Percentiles rank a stretch among this genome's conserved stretches.
phyloP scores from a whole-genome alignment of 2,888 invertebrate genomes.

The Tetheella fluctuosa region DNA sequence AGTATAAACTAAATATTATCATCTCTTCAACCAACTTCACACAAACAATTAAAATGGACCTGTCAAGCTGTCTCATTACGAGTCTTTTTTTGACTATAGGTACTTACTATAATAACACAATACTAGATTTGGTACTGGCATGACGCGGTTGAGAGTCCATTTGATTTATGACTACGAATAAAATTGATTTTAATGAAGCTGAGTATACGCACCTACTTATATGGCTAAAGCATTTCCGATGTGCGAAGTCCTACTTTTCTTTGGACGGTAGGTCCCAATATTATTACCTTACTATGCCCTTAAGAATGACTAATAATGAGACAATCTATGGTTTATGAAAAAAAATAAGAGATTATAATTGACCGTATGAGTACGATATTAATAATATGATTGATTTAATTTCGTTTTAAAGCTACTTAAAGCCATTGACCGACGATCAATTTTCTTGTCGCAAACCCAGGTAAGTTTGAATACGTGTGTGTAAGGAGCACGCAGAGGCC shows the following conservation, averaged over 20 bases:
- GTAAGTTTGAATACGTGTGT: no score
- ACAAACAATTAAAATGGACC: neutral
- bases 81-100: neutral
- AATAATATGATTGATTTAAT: no score
- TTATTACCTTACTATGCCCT: no score
- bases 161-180: neutral
- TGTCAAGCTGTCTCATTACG: neutral
- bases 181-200: neutral
- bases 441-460: no score
- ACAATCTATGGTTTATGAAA: no score
- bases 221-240: neutral
- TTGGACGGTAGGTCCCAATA: neutral
- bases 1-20: neutral
- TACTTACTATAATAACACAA: neutral
- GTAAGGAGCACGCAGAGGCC: no score
- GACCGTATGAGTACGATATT: no score
- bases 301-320: no score
- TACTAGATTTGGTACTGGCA: neutral
- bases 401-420: no score
- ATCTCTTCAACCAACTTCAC: neutral
- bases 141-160: neutral
- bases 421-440: no score
- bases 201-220: neutral
- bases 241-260: constrained; percentile 3
- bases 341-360: no score